Evolutionary conservation across 2,113 vertebrate species (phyloP), one percentile per base, ranked within the genome.

Genomic region (Scortum barcoo): DNA sequence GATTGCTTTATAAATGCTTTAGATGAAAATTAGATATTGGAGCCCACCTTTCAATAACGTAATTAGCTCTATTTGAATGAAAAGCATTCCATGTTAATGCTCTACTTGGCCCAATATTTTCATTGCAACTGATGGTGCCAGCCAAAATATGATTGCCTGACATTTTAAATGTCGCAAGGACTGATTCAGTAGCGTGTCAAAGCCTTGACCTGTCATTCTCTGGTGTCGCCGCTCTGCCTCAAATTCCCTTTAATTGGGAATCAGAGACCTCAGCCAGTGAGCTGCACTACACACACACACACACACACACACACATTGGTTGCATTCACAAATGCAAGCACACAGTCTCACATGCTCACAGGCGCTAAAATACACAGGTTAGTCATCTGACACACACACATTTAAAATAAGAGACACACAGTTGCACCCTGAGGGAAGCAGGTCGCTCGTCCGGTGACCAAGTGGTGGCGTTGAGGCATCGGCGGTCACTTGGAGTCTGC

Each of bases 401-500:
- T 4, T 13, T 48, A 42, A 57, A 63, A 46, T 40, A 63, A 75
- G 56, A 78, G 53, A 50, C 76, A 81, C 54, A 66, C 50, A 28
- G 61, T 76, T 44, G 53, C 51, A 33, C 17, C 33, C 67, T 22
- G 28, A 78, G 81, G 13, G 54, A 87, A 65, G 71, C 70, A 42
- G 83, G 76, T 69, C 65, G 76, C 76, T 74, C 62, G 66, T 80
- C 40, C 57, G 19, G 51, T 80, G 82, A 85, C 83, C 86, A 83
- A 93, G 89, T 84, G 90, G 88, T 83, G 89, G 78, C 79, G 88
- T 85, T 33, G 83, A 92, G 88, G 93, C 88, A 76, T 86, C 86
- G 72, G 85, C 87, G 85, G 86, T 94, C 93, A 92, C 91, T 92
- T 87, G 73, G 80, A 93, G 92, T 86, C 86, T 90, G 91, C 75